Conservation (phyloP, 2,797 vertebrate species). For the Rhodeus uyekii region DNA sequence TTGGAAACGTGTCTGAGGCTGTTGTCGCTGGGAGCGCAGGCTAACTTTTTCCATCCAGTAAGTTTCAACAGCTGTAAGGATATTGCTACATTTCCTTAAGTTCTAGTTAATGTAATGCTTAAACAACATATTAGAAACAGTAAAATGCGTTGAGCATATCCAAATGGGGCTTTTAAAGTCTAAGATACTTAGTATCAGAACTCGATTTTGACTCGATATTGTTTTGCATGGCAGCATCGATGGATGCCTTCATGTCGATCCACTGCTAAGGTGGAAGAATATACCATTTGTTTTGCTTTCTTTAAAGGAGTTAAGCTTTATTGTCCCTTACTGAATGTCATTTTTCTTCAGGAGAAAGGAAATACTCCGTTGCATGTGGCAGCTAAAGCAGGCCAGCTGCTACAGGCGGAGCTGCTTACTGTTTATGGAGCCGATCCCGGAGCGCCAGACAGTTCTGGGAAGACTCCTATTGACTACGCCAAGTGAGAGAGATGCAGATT, state of each 20-base stretch:
- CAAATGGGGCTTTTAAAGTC: too few relatives aligned
- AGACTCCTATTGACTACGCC: slow-evolving; percentile 93
- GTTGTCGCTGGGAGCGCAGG: slow-evolving; percentile 93
- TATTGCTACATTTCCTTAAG: not conserved
- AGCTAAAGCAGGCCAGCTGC: slow-evolving; percentile 92
- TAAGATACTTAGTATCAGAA: not conserved
- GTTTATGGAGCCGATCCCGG: slow-evolving; percentile 97
- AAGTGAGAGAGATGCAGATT: slow-evolving; percentile 73
- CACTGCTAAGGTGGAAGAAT: not conserved
- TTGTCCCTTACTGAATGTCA: not conserved
- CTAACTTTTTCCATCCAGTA: slow-evolving; percentile 98
- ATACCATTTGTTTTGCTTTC: not conserved
- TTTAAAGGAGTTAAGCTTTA: not conserved
- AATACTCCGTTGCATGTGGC: slow-evolving; percentile 95
- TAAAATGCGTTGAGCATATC: too few relatives aligned
- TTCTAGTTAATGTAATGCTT: not conserved
- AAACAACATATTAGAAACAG: not conserved
- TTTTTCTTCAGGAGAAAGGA: slow-evolving; percentile 87
- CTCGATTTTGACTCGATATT: not conserved
- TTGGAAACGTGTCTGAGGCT: slow-evolving; percentile 94
- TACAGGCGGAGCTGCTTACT: slow-evolving; percentile 91
- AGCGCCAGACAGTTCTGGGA: slow-evolving; percentile 90
- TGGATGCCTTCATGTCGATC: not conserved
- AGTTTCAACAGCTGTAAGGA: slow-evolving; percentile 52
- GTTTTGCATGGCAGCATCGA: not conserved